phyloP scores from a whole-genome alignment of 2,797 vertebrate genomes.

The Hydrophis major region DNA sequence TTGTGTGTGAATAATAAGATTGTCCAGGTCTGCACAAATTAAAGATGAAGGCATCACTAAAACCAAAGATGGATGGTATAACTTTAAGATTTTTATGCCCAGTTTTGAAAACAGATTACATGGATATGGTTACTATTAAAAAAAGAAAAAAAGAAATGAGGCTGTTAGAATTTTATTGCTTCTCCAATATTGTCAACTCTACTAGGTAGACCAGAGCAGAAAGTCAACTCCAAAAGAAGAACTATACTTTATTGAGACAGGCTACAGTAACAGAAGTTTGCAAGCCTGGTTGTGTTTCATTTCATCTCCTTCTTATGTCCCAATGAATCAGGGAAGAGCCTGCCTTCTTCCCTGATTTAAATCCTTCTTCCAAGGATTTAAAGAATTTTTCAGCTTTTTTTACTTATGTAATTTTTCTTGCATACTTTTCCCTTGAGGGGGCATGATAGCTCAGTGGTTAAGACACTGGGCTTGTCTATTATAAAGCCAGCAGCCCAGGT shows the following conservation, averaged over 20 bases:
- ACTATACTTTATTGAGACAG: background rate
- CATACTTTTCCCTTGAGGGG: background rate
- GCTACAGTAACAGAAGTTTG: background rate
- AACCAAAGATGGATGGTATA: background rate
- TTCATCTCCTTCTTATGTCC: background rate
- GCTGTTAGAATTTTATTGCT: background rate
- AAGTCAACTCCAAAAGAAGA: background rate
- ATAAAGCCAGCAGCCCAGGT: background rate
- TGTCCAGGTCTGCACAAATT: background rate
- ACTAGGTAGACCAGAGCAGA: background rate
- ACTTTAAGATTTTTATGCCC: background rate
- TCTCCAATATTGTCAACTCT: background rate
- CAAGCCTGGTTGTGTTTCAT: background rate
- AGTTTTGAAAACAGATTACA: background rate
- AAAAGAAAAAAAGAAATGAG: background rate
- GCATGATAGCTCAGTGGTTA: background rate
- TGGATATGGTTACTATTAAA: background rate
- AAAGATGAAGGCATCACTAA: background rate
- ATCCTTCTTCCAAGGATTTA: background rate
- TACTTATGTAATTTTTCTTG: background rate
- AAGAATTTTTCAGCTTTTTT: background rate
- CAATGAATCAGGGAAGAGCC: background rate
- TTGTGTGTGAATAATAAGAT: background rate
- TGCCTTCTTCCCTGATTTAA: background rate
- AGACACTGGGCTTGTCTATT: background rate